Evolutionary conservation across 2,113 vertebrate genomes (phyloP), one percentile per base, ranked within the genome.

Genomic region (Sprattus sprattus): DNA sequence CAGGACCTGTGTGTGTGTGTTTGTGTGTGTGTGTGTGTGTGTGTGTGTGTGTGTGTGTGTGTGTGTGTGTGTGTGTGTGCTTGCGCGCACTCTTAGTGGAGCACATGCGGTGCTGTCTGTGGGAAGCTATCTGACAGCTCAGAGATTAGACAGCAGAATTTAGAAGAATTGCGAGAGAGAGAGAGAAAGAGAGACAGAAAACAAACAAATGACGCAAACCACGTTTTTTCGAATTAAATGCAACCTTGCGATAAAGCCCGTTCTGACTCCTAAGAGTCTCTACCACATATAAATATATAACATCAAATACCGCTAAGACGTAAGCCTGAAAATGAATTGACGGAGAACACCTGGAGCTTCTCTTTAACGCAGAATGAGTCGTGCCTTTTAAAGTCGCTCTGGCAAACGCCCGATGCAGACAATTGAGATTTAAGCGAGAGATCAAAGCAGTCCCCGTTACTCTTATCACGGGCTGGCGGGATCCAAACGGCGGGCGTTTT

Each of bases 1-100:
- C 50, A n/a, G 49, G 45, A 28, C 64, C 47, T 85, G 67, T 49
- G 82, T 86, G 81, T 49, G 20, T 86, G 67, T 39, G 25, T 52
- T n/a, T 20, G 57, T 64, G 57, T 64, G 57, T 64, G 57, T 64
- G 57, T 64, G 18, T 64, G 57, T 64, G 16, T 64, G 57, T 64
- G 82, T 18, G 52, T 64, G 57, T 64, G 8, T 64, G 8, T 47
- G 49, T 45, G 57, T 75, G 60, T 47, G 22, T 84, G 83, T 60
- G 44, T 49, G 54, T 64, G 54, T 49, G 46, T 64, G 54, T 83
- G 82, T 57, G 54, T 64, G 57, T 64, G 57, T 67, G 60, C 25
- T 5, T 1, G 60, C 2, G 60, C 25, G 60, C 25, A 8, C n/a
- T 28, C 3, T 39, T 78, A 32, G 25, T 78, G 32, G 10, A 32